Evolutionary conservation across 2,888 invertebrate genomes (phyloP).

Genomic region (Allygus modestus): DNA sequence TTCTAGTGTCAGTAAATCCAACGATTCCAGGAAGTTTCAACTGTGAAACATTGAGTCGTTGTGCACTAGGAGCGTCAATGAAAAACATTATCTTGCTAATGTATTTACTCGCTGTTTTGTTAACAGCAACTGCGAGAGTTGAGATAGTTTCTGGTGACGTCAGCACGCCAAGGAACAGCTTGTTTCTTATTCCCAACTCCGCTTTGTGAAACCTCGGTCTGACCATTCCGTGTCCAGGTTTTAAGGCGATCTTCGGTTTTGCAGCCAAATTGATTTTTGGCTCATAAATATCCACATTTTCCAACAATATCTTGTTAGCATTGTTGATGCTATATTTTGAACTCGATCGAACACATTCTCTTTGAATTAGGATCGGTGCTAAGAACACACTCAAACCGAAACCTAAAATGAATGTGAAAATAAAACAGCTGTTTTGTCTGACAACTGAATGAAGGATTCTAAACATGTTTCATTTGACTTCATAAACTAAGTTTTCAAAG

Average conservation of each 20-base stretch:
- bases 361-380: constrained; percentile 66
- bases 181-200: constrained; percentile 94
- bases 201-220: constrained; percentile 96
- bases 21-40: constrained; percentile 84
- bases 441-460: constrained; percentile 57
- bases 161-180: constrained; percentile 91
- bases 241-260: constrained; percentile 75
- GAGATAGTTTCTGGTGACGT: constrained; percentile 86
- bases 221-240: constrained; percentile 80
- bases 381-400: constrained; percentile 69
- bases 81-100: constrained; percentile 92
- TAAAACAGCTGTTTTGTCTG: constrained; percentile 69
- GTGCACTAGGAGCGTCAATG: constrained; percentile 77
- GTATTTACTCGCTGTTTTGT: constrained; percentile 90
- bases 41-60: constrained; percentile 72
- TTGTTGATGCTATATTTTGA: constrained; percentile 63
- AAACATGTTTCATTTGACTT: constrained; percentile 39
- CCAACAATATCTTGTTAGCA: constrained; percentile 56
- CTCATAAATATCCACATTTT: constrained; percentile 74
- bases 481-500: too few species aligned
- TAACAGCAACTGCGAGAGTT: constrained; percentile 88
- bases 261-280: constrained; percentile 75
- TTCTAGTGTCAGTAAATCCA: constrained; percentile 89
- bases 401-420: constrained; percentile 69
- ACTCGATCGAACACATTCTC: constrained; percentile 66